A percentile compares a stretch with the other conserved stretches of the same genome.
These are phyloP conservation scores for Pteruthius melanotis DNA, from an alignment of 2,113 vertebrate species.

Conservation along the genomic window DNA sequence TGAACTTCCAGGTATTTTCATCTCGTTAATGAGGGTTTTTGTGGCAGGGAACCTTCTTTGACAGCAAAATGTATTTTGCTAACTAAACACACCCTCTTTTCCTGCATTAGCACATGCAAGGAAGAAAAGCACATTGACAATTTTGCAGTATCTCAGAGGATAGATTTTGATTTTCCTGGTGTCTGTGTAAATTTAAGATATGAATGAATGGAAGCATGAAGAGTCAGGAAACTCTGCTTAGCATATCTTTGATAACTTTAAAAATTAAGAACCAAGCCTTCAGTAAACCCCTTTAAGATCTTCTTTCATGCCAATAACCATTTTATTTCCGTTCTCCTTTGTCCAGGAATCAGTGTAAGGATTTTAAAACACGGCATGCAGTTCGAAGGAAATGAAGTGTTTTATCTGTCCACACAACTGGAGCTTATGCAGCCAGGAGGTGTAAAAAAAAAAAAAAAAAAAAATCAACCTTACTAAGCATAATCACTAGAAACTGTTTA, in stretches of 20 bases:
- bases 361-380: neutral
- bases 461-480: neutral
- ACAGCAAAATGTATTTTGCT: neutral
- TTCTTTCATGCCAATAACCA: neutral
- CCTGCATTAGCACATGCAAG: neutral
- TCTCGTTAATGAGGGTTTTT: neutral
- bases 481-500: neutral
- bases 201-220: neutral
- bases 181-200: neutral
- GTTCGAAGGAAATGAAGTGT: neutral
- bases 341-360: neutral
- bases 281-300: neutral
- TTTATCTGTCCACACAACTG: neutral
- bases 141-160: neutral
- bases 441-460: neutral
- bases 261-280: neutral
- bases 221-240: neutral
- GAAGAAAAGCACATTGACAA: neutral
- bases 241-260: neutral
- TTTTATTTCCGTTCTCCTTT: neutral
- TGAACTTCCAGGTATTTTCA: neutral
- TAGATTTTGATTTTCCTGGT: neutral
- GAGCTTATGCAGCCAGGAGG: neutral
- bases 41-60: neutral
- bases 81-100: neutral